Evolutionary conservation across 2,113 vertebrate genomes (phyloP).

Genomic region (Tamias sibiricus): DNA sequence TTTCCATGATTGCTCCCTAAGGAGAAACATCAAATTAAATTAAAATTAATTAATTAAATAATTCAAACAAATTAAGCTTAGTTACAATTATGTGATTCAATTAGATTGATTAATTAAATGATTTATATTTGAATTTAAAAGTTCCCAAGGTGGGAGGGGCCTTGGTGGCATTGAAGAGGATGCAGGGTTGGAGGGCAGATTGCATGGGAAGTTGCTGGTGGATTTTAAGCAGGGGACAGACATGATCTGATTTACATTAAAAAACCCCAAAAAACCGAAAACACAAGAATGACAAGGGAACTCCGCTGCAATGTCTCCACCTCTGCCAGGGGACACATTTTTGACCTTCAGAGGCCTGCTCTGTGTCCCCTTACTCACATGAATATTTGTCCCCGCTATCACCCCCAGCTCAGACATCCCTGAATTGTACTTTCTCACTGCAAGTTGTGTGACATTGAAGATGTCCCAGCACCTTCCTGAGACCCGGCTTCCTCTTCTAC

Average conservation of each 20-base stretch:
- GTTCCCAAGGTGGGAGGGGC: background rate
- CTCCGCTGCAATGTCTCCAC: background rate
- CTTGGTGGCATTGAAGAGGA: background rate
- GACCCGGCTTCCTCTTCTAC: background rate
- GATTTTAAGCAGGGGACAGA: background rate
- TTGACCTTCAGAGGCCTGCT: background rate
- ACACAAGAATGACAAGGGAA: background rate
- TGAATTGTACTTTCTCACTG: background rate
- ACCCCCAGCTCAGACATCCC: background rate
- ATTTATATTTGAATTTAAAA: slow-evolving; percentile 9
- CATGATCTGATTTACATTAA: background rate
- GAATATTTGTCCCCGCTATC: background rate
- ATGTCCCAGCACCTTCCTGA: background rate
- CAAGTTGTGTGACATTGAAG: background rate
- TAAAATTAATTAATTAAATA: background rate
- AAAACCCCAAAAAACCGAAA: background rate
- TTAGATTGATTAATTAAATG: slow-evolving; percentile 36
- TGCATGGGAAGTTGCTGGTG: no score
- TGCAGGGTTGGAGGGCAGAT: background rate
- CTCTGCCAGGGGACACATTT: background rate
- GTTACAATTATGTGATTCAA: background rate
- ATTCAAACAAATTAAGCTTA: slow-evolving; percentile 16
- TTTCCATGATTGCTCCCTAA: background rate
- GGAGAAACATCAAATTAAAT: background rate
- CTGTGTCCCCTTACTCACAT: fast-evolving